These are phyloP conservation scores for Trogon melanurus DNA, from an alignment of 2,113 vertebrate genomes.

Conservation along the genomic window DNA sequence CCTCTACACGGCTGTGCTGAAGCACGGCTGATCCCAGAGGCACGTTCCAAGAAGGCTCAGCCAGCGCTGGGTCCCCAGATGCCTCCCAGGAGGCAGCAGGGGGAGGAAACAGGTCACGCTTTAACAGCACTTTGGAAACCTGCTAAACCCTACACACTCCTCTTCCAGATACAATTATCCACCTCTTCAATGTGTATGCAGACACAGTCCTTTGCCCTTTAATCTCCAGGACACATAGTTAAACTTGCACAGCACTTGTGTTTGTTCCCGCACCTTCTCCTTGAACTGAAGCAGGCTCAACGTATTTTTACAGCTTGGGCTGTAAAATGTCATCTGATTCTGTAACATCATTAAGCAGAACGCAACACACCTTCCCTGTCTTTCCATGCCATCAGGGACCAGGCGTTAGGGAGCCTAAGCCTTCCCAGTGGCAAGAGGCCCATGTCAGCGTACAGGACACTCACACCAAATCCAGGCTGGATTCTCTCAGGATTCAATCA, in stretches of 20 bases:
- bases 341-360: not conserved
- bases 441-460: rapidly evolving
- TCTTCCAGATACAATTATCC: not conserved
- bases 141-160: not conserved
- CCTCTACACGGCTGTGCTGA: not conserved
- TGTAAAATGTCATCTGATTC: not conserved
- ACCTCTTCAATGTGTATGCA: not conserved
- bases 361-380: rapidly evolving
- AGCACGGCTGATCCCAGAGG: not conserved
- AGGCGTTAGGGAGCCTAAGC: not conserved
- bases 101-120: not conserved
- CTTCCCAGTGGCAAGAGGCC: not conserved
- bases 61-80: not conserved
- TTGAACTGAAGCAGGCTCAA: not conserved
- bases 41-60: not conserved
- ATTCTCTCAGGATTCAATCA: not conserved
- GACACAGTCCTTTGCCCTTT: not conserved
- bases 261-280: not conserved
- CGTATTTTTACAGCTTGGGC: not conserved
- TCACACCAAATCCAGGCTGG: not conserved
- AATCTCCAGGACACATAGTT: not conserved
- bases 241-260: not conserved
- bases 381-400: too few relatives aligned
- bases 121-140: not conserved
- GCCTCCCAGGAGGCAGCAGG: not conserved